Evolutionary conservation across 92 coral and sea anemone species (phyloP).

Genomic region (Heteractis magnifica): DNA sequence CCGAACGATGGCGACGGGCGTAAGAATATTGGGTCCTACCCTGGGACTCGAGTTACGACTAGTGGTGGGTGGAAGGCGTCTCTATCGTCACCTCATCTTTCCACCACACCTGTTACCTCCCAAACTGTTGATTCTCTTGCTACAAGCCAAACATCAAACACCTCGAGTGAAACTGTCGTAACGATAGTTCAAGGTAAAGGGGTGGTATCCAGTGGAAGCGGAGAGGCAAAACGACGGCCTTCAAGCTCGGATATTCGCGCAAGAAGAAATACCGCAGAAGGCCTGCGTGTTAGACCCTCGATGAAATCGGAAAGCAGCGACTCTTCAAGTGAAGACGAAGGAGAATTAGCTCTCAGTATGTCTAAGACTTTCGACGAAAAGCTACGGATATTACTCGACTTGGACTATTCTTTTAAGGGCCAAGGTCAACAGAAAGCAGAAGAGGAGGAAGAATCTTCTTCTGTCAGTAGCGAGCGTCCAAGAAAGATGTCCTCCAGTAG

Average conservation of each 20-base stretch:
- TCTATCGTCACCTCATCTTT: slow-evolving; percentile 13
- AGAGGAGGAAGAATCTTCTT: slow-evolving; percentile 52
- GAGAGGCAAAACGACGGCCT: slow-evolving; percentile 68
- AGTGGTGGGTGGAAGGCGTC: slow-evolving; percentile 39
- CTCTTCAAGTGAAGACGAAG: slow-evolving; percentile 81
- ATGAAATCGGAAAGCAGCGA: slow-evolving; percentile 82
- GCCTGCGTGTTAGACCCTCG: slow-evolving; percentile 52
- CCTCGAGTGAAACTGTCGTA: slow-evolving; percentile 56
- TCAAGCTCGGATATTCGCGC: slow-evolving; percentile 77
- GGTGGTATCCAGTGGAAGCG: slow-evolving; percentile 46
- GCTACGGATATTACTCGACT: slow-evolving; percentile 72
- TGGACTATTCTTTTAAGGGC: slow-evolving; percentile 42
- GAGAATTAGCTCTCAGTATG: slow-evolving; percentile 66
- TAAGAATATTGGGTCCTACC: not conserved
- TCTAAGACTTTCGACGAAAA: slow-evolving; percentile 94
- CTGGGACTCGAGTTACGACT: slow-evolving; percentile 13
- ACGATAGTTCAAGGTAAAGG: slow-evolving; percentile 79
- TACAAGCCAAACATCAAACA: not conserved
- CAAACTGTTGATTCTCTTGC: not conserved
- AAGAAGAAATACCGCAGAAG: slow-evolving; percentile 70
- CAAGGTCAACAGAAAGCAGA: slow-evolving; percentile 29
- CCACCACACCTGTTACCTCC: slow-evolving; percentile 2
- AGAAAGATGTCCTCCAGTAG: slow-evolving; percentile 14
- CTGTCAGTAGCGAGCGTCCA: slow-evolving; percentile 49
- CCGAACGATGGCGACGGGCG: slow-evolving; percentile 16